Evolutionary conservation across 2,113 vertebrate genomes (phyloP).

Genomic region (Archocentrus centrarchus): DNA sequence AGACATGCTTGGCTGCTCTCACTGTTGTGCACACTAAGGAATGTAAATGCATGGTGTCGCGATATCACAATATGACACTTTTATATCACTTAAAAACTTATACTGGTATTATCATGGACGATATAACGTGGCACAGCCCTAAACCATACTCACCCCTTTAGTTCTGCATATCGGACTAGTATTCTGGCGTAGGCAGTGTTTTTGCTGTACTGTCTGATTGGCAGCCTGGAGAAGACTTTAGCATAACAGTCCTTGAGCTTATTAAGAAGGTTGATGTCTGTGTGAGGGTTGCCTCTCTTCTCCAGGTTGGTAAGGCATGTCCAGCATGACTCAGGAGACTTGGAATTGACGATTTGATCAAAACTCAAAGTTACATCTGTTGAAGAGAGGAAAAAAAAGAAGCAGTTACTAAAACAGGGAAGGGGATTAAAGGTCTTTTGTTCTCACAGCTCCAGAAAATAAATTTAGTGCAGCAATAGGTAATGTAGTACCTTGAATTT

Average conservation of each 20-base stretch:
- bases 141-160: slow-evolving; percentile 89
- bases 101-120: not conserved
- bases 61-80: not conserved
- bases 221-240: slow-evolving; percentile 86
- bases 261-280: slow-evolving; percentile 82
- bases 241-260: slow-evolving; percentile 90
- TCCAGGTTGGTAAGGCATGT: slow-evolving; percentile 87
- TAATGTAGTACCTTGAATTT: slow-evolving; percentile 61
- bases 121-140: not conserved
- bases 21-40: not conserved
- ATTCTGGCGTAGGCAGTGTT: slow-evolving; percentile 91
- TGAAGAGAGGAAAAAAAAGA: not conserved
- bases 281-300: slow-evolving; percentile 85
- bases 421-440: too few relatives aligned
- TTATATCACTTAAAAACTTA: not conserved
- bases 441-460: not conserved
- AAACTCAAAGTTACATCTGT: slow-evolving; percentile 89
- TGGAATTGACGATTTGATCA: slow-evolving; percentile 85
- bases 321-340: slow-evolving; percentile 90
- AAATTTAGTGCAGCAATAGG: not conserved
- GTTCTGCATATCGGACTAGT: slow-evolving; percentile 92
- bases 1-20: not conserved
- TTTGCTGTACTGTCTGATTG: slow-evolving; percentile 88
- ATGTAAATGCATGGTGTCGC: not conserved
- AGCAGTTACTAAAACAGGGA: not conserved